These are phyloP conservation scores for Orchesellides sinensis DNA, from an alignment of 2,888 invertebrate genomes.

Conservation along the genomic window DNA sequence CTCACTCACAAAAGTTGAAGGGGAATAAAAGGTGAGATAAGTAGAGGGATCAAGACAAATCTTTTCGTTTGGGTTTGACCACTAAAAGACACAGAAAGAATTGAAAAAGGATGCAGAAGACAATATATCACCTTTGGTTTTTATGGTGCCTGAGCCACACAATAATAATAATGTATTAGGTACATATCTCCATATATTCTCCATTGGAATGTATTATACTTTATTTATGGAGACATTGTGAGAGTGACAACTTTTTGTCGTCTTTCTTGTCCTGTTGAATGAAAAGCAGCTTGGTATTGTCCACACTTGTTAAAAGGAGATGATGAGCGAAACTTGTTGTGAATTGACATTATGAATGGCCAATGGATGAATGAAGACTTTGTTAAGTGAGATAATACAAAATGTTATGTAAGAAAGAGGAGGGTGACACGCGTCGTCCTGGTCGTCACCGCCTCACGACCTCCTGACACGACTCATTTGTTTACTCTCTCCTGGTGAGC, in stretches of 20 bases:
- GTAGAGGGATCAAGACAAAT: constrained; percentile 38
- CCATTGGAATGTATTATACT: too few relatives aligned
- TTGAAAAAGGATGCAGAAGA: too few relatives aligned
- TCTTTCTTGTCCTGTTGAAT: constrained; percentile 43
- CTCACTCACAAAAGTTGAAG: background rate
- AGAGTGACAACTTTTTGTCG: background rate
- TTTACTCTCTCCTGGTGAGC: constrained; percentile 66
- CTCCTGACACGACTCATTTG: constrained; percentile 75
- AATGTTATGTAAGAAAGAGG: too few relatives aligned
- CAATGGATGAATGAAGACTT: too few relatives aligned
- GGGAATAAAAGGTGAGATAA: constrained; percentile 33
- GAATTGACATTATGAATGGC: constrained; percentile 6
- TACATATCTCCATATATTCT: background rate
- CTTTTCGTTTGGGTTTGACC: too few relatives aligned
- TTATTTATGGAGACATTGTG: too few relatives aligned
- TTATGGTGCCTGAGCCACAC: background rate
- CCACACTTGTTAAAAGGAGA: constrained; percentile 28
- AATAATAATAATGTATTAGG: background rate
- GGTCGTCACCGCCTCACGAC: constrained; percentile 74
- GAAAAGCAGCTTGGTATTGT: constrained; percentile 51
- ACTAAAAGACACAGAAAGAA: too few relatives aligned
- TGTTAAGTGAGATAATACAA: too few relatives aligned
- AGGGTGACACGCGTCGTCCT: constrained; percentile 68
- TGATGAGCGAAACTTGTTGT: background rate
- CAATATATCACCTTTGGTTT: too few relatives aligned